Percentiles rank a stretch among this genome's conserved stretches.
Evolutionary conservation across 1,140 invertebrate species (phyloP).

Genomic region (Danaus plexippus): DNA sequence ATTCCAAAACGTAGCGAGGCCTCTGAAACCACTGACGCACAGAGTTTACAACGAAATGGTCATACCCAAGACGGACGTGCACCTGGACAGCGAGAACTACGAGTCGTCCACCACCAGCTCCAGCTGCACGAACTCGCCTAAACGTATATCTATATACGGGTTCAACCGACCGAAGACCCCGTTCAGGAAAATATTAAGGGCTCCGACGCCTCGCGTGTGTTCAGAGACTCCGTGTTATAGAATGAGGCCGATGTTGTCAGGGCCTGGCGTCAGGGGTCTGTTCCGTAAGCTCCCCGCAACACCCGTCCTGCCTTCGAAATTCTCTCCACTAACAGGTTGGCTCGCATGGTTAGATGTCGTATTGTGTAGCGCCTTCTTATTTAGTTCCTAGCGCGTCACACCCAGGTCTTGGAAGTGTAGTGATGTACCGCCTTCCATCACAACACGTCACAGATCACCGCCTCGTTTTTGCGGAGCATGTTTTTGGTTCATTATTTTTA

Average conservation of each 20-base stretch:
- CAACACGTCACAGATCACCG: constrained; percentile 32
- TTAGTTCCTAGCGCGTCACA: too few species aligned
- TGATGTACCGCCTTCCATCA: constrained; percentile 9
- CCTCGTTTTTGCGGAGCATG: constrained; percentile 22
- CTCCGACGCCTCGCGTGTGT: constrained; percentile 45
- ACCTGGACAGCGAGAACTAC: constrained; percentile 73
- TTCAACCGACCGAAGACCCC: constrained; percentile 66
- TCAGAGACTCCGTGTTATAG: constrained; percentile 40
- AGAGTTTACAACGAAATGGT: constrained; percentile 69
- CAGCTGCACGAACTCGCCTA: constrained; percentile 77
- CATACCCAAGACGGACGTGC: constrained; percentile 70
- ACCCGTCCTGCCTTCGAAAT: constrained; percentile 62
- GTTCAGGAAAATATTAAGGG: constrained; percentile 47
- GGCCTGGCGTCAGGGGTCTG: constrained; percentile 45
- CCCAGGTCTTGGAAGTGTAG: too few species aligned
- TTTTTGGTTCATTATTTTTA: constrained; percentile 12
- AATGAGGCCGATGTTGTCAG: constrained; percentile 37
- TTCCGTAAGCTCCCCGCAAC: constrained; percentile 48
- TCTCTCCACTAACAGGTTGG: constrained; percentile 55
- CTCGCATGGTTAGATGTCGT: constrained; percentile 43
- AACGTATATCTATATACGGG: constrained; percentile 72
- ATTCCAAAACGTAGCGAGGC: constrained; percentile 37
- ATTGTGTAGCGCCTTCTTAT: too few species aligned
- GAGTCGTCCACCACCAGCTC: constrained; percentile 77
- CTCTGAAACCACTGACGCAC: constrained; percentile 49